Evolutionary conservation across 1,140 invertebrate genomes (phyloP), one percentile per base, ranked within the genome.

Genomic region (Phymastichus coffea): DNA sequence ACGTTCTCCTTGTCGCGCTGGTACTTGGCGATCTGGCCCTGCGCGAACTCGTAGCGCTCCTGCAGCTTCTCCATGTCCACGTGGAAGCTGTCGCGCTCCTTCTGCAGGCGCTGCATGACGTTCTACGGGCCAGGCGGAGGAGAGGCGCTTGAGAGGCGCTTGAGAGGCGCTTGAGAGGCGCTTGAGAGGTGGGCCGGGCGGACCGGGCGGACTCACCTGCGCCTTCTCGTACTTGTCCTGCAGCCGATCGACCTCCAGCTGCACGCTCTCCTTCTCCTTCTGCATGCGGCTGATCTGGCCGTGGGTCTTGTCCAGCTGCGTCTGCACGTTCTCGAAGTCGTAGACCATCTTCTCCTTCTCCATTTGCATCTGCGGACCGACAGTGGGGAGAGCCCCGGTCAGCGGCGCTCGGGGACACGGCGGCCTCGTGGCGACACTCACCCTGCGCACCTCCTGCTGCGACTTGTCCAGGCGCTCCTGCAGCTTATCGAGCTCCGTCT

Each of bases 301-400:
- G 20, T 94, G 82, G 15, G 90, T 86, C 79, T 95, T 95, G 78
- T 95, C 93, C 72, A 95, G 81, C 76, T 95, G 92, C 49, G 90
- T 90, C 75, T 95, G 92, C 57, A 93, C 79, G 68, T 92, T 93
- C 62, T 94, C 92, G 71, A 91, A 92, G 74, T 95, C 92, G 74
- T 93, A 95, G 49, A 84, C 87, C 57, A 90, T 85, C 74, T 95
- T 94, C 79, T 95, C 93, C 62, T 91, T 91, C 72, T 95, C 93
- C 70, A 93, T 86, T 85, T 94, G 91, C 69, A 94, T 82, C 90
- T 91, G 73, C 22, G 69, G 72, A 52, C 35, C 12, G 12, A 41
- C 6, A 17, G 10, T 40, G 6, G 17, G 6, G 38, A 40, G 4
- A 41, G 15, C 15, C 28, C 28, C 28, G 28, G 12, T 7, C 6